Percentiles rank a stretch among this genome's conserved stretches.
These are phyloP conservation scores for Saimiri boliviensis DNA, from an alignment of 2,113 vertebrate genomes.

Conservation along the genomic window DNA sequence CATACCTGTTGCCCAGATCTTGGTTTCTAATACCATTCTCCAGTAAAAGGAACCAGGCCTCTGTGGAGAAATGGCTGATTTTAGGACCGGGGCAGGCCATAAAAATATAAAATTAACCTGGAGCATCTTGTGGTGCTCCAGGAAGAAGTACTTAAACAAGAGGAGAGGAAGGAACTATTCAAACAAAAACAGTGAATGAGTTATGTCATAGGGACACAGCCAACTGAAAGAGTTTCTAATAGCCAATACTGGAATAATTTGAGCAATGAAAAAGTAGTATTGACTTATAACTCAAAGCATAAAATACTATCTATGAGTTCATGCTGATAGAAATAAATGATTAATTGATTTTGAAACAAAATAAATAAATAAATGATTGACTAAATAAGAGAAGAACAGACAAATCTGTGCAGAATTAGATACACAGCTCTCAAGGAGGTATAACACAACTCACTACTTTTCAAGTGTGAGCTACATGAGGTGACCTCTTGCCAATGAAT, in stretches of 20 bases:
- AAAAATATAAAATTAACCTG: background rate
- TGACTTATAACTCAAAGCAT: background rate
- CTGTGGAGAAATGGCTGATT: background rate
- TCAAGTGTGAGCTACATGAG: background rate
- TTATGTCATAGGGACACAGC: background rate
- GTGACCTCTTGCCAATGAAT: background rate
- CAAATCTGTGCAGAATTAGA: background rate
- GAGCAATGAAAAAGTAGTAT: constrained; percentile 9
- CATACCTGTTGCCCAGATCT: background rate
- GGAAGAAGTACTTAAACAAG: background rate
- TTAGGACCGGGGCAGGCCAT: background rate
- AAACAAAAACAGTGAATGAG: background rate
- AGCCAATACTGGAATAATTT: background rate
- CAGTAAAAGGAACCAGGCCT: background rate
- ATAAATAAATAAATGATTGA: background rate
- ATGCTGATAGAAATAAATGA: background rate
- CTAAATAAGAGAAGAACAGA: background rate
- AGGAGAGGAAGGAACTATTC: background rate
- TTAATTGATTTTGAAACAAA: too few species aligned
- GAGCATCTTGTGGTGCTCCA: background rate
- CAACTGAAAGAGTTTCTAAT: background rate
- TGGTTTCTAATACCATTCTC: background rate
- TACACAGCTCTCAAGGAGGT: background rate
- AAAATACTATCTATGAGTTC: background rate
- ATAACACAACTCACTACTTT: background rate